Base-by-base conservation (phyloP, 2,888 invertebrate genomes). In the Lasioglossum morio region DNA sequence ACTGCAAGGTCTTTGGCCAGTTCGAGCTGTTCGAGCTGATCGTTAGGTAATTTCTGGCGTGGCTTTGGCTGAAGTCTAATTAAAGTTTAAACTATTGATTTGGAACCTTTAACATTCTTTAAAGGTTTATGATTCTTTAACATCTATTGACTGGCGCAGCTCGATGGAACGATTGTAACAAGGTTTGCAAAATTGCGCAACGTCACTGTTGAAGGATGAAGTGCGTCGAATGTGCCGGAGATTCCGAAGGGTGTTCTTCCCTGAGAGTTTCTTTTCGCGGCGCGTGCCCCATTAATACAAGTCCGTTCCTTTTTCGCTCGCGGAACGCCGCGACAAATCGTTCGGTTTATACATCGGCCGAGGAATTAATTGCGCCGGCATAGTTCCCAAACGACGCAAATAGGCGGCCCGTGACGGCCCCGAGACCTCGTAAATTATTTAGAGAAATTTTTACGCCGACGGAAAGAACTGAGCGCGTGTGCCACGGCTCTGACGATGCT, bases 1-100 rank as follows among this genome's bases (percentile, higher is more conserved):
- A 98, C 96, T 98, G 98, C 96, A 98, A 98, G 95, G 98, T 98
- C 92, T 98, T 98, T 95, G 97, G 98, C 94, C 97, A 97, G 94
- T 97, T 97, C 95, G 97, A 98, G 96, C 96, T 98, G 72, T 96
- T 97, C 95, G 97, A 98, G 95, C 96, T 97, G 95, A 97, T 98
- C 92, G 97, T 98, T 95, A 97, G 98, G 98, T 98, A 96, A 96
- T 86, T 53, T 8, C 23, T 3, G 53, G 23, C 53, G 53, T 53
- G 48, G 23, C 48, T 23, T 8, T 53, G 48, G 48, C 23, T 8
- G 23, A 8, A 23, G 48, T 53, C 48, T 23, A 53, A 53, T 53
- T 53, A 23, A 53, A 53, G 5, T 46, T 34, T 46, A 46, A 46
- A 46, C 46, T 46, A 19, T 16, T 5, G 46, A 46, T 46, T 19